Evolutionary conservation across 2,797 vertebrate genomes (phyloP), one percentile per base, ranked within the genome.

Genomic region (Erpetoichthys calabaricus): DNA sequence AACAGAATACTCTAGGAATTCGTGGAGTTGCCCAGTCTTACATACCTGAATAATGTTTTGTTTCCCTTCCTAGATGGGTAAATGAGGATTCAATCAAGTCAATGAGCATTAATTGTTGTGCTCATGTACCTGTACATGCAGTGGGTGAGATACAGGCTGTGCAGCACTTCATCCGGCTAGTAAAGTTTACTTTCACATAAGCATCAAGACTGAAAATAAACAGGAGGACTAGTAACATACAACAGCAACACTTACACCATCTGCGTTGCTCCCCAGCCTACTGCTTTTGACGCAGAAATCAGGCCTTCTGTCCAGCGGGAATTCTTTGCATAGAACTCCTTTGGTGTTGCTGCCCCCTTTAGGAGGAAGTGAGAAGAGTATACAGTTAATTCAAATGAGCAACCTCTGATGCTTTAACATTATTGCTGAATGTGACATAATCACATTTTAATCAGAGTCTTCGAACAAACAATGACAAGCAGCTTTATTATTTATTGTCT

Each of bases 221-320:
- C 25, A 25, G 25, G 25, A 25, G 25, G 47, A 6, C 47, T 9
- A 49, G 50, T 9, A 51, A 51, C 2, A 7, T 53, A 5, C 3
- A 4, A 41, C 47, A 44, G 65, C 25, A 25, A 25, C 25, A 92
- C 93, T 73, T 91, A 99, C 95, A 99, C 93, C 61, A 98, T 89
- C 80, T 97, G 89, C 0, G 95, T 92, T 57, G 96, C 96, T 59
- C 92, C 96, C 96, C 96, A 99, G 73, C 96, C 96, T 56, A 98
- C 96, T 0, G 96, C 96, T 71, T 99, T 99, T 62, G 96, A 90
- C 8, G 96, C 96, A 0, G 96, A 99, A 71, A 99, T 97, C 62
- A 99, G 89, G 47, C 96, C 96, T 73, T 99, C 93, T 0, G 94
- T 99, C 96, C 96, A 99, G 61, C 96, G 89, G 0, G 96, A 99